Percentiles rank a stretch among this genome's conserved stretches.
Conservation (phyloP, 1,140 invertebrate species). For the Musca domestica region DNA sequence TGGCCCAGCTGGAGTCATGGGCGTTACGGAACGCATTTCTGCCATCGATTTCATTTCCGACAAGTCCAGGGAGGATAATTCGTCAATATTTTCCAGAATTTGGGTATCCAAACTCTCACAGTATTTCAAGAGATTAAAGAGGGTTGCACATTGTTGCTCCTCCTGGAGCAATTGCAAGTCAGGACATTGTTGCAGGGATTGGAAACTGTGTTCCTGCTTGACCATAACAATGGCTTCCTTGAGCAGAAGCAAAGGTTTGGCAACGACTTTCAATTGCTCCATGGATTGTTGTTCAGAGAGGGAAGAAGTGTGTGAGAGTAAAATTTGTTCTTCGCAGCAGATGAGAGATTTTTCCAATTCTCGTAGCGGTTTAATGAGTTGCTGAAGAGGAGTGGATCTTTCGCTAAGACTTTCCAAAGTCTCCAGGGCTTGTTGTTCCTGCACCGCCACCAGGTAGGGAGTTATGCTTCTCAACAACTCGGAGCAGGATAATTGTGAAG, state of each 20-base stretch:
- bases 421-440: conserved; percentile 29
- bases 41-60: conserved; percentile 50
- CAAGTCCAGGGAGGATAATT: conserved; percentile 46
- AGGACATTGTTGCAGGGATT: conserved; percentile 21
- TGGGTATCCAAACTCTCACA: conserved; percentile 41
- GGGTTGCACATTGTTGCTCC: conserved; percentile 6
- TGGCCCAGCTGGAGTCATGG: conserved; percentile 33
- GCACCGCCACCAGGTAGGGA: conserved; percentile 22
- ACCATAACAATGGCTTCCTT: conserved; percentile 39
- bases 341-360: conserved; percentile 31
- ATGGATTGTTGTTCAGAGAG: conserved; percentile 27
- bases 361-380: conserved; percentile 27
- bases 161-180: neutral
- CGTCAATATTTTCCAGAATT: conserved; percentile 37
- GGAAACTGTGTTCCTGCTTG: conserved; percentile 35
- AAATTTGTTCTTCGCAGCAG: conserved; percentile 23
- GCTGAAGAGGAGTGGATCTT: conserved; percentile 16
- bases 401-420: conserved; percentile 24
- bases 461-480: conserved; percentile 23
- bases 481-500: neutral
- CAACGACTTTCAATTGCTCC: conserved; percentile 37
- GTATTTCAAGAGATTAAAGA: conserved; percentile 33
- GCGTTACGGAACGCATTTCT: conserved; percentile 49
- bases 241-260: conserved; percentile 50
- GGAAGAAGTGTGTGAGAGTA: conserved; percentile 28